phyloP scores from a whole-genome alignment of 2,113 vertebrate genomes.

The Piliocolobus tephrosceles region DNA sequence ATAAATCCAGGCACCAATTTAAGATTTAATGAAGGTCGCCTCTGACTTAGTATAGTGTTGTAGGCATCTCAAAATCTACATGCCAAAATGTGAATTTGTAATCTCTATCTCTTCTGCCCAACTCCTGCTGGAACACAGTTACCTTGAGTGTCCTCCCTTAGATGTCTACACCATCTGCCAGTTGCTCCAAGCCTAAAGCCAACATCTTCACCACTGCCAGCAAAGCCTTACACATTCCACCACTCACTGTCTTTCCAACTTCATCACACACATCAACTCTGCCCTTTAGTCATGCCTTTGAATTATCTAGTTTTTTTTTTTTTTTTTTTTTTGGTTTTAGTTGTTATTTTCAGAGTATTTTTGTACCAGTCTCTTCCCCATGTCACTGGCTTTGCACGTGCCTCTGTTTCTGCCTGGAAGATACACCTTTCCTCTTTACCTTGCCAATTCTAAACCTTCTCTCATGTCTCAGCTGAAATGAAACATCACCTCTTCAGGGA shows the following conservation, averaged over 20 bases:
- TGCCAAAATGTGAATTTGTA: not conserved
- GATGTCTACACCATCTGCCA: not conserved
- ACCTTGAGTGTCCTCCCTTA: not conserved
- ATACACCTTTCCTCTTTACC: not conserved
- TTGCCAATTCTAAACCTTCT: not conserved
- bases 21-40: not conserved
- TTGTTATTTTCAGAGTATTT: not conserved
- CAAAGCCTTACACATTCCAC: fast-evolving
- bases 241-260: not conserved
- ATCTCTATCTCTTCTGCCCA: not conserved
- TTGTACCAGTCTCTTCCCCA: not conserved
- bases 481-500: not conserved
- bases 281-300: not conserved
- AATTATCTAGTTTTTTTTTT: not conserved
- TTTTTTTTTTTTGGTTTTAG: not conserved
- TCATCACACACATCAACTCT: not conserved
- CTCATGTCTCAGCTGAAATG: not conserved
- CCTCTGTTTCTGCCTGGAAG: not conserved
- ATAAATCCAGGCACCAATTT: not conserved
- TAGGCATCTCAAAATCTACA: not conserved
- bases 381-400: fast-evolving
- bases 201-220: not conserved
- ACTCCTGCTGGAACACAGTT: not conserved
- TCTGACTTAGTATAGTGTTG: not conserved
- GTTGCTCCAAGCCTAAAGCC: too few species aligned